Evolutionary conservation across 2,797 vertebrate genomes (phyloP).

Genomic region (Meriones psammophilus): DNA sequence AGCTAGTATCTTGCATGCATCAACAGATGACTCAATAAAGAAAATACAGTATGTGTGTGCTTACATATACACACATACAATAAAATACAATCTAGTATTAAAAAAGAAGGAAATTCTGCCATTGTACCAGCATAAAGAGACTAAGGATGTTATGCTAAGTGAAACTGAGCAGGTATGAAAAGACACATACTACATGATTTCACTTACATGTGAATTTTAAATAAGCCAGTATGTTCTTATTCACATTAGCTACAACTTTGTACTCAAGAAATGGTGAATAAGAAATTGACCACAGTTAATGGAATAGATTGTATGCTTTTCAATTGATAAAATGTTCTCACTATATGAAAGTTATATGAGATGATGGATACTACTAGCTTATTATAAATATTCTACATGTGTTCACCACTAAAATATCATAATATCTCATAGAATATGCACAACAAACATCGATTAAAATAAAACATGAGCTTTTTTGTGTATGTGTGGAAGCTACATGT

Average conservation of each 20-base stretch:
- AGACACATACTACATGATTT: background rate
- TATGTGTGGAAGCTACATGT: background rate
- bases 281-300: background rate
- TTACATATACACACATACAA: background rate
- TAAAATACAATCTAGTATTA: background rate
- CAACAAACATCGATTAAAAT: background rate
- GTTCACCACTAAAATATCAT: background rate
- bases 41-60: background rate
- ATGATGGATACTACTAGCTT: background rate
- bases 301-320: background rate
- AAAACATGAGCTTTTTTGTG: background rate
- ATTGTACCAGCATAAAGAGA: background rate
- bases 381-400: background rate
- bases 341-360: background rate
- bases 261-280: background rate
- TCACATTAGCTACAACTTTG: too few species aligned
- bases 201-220: background rate
- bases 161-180: background rate
- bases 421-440: background rate
- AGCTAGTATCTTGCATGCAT: background rate
- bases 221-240: too few species aligned
- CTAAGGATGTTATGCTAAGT: background rate
- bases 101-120: constrained; percentile 26
- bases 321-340: background rate
- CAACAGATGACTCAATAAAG: background rate